Percentiles rank a stretch among this genome's conserved stretches.
Conservation (phyloP, 2,113 vertebrate species). For the Trinectes maculatus region DNA sequence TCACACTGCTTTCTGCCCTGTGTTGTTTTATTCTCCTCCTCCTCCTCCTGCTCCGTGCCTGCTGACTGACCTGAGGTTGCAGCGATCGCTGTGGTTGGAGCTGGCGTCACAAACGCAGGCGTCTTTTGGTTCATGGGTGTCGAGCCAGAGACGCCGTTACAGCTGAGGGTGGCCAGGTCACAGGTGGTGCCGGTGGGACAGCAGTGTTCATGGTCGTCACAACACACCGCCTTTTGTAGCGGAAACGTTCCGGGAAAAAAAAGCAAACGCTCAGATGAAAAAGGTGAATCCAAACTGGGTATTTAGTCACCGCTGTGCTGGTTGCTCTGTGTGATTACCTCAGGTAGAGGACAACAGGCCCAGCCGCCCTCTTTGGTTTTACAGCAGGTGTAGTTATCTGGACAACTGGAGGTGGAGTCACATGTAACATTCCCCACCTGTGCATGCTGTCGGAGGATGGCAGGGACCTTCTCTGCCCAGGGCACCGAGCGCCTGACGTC, state of each 20-base stretch:
- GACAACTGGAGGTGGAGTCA: constrained; percentile 70
- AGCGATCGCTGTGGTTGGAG: not conserved
- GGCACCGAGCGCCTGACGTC: constrained; percentile 23
- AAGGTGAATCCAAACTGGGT: no score
- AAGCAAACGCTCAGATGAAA: not conserved
- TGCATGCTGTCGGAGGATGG: constrained; percentile 2
- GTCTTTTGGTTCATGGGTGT: constrained; percentile 38
- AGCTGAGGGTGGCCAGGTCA: not conserved
- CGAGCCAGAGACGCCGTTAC: not conserved
- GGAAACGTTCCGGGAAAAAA: no score
- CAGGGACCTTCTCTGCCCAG: constrained; percentile 65
- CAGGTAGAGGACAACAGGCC: constrained; percentile 72
- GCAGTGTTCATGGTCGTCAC: constrained; percentile 69
- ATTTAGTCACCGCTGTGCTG: no score
- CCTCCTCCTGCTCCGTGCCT: not conserved
- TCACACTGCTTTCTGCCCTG: constrained; percentile 62
- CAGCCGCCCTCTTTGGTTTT: constrained; percentile 43
- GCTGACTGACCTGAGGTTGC: not conserved
- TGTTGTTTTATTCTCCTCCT: not conserved
- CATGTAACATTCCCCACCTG: constrained; percentile 40
- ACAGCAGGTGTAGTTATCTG: constrained; percentile 80
- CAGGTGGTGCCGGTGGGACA: constrained; percentile 65
- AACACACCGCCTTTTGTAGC: constrained; percentile 77
- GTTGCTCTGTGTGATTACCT: no score
- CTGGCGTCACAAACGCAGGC: not conserved